A percentile compares a stretch with the other conserved stretches of the same genome.
Evolutionary conservation across 1,140 invertebrate genomes (phyloP).

Genomic region (Heliconius eleuchia): DNA sequence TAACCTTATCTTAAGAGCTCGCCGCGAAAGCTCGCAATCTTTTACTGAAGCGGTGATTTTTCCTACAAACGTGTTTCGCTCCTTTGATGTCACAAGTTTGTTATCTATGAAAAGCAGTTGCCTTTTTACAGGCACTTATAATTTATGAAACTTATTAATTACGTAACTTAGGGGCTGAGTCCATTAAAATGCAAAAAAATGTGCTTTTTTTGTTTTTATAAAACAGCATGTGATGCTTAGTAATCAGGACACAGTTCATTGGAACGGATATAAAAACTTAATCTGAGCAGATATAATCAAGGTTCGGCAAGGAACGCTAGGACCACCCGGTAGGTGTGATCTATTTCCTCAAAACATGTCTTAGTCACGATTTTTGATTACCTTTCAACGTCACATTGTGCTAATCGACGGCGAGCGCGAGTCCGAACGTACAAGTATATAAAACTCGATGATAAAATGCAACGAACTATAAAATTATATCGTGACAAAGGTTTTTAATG

Average conservation of each 20-base stretch:
- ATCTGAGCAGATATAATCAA: conserved; percentile 57
- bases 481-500: conserved; percentile 25
- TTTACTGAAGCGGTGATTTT: conserved; percentile 33
- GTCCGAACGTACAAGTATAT: not conserved
- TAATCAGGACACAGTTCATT: conserved; percentile 46
- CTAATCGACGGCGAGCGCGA: conserved; percentile 4
- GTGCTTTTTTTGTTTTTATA: conserved; percentile 33
- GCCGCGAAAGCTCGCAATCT: conserved; percentile 43
- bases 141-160: not conserved
- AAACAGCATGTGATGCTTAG: conserved; percentile 27
- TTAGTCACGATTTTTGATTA: conserved; percentile 37
- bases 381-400: conserved; percentile 23
- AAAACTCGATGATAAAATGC: conserved; percentile 30
- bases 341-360: conserved; percentile 49
- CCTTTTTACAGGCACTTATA: conserved; percentile 14
- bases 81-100: conserved; percentile 31
- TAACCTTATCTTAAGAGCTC: conserved; percentile 54
- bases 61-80: conserved; percentile 32
- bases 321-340: conserved; percentile 60
- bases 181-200: conserved; percentile 28
- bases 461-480: conserved; percentile 22
- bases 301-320: conserved; percentile 37
- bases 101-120: conserved; percentile 13
- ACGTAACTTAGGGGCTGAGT: not conserved
- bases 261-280: conserved; percentile 54